Base-by-base conservation (phyloP, 2,113 vertebrate species). In the Hemiscyllium ocellatum region DNA sequence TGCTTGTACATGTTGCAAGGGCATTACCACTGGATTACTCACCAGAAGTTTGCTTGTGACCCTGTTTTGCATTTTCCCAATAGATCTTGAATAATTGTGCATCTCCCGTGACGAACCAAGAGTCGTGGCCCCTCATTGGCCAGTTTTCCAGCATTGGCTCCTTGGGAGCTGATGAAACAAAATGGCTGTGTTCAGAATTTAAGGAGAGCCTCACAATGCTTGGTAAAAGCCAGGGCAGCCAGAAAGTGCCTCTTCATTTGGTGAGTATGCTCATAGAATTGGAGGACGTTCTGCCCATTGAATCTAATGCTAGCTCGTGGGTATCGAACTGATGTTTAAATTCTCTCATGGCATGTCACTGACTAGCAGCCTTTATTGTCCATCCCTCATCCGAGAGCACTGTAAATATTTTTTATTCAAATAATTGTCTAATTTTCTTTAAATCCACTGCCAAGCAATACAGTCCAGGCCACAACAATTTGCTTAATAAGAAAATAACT, bases 121-220 rank as follows among this genome's bases (percentile, higher is more conserved):
- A 99, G 37, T 96, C 95, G 47, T 99, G 99, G 99, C 98, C 98
- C 0, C 90, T 99, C 24, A 97, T 99, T 96, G 99, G 98, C 2
- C 99, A 99, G 97, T 99, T 99, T 96, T 99, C 99, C 94, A 99
- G 99, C 97, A 99, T 99, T 0, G 99, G 99, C 76, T 99, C 99
- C 0, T 96, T 99, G 98, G 99, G 99, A 95, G 95, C 97, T 83
- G 99, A 99, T 95, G 98, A 98, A 22, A 98, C 98, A 80, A 99
- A 99, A 69, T 99, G 99, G 99, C 96, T 99, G 95, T 97, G 98
- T 56, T 98, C 98, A 0, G 99, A 99, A 96, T 99, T 99, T 97
- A 98, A 98, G 96, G 98, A 98, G 94, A 99, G 98, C 66, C 96
- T 99, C 96, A 97, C 96, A 94, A 97, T 98, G 0, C 96, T 98